Evolutionary conservation across 2,888 invertebrate genomes (phyloP), one percentile per base, ranked within the genome.

Genomic region (Cataglyphis livida): DNA sequence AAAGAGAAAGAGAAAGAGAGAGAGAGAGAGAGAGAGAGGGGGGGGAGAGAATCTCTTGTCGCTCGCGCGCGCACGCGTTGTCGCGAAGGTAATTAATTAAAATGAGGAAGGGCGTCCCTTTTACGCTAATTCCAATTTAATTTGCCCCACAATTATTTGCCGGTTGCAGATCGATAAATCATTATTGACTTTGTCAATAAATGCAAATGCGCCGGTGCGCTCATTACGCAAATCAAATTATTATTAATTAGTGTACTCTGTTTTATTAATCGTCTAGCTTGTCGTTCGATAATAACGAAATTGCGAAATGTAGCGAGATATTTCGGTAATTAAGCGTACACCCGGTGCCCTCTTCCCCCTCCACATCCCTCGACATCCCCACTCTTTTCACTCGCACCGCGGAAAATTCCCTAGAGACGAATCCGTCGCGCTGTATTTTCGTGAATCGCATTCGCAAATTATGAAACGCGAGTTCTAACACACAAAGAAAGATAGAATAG

Each of bases 151-250:
- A 79, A 79, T 79, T 79, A 79, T 79, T 79, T 71, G 71, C 71
- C 59, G 71, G 71, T 79, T 79, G 78, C 71, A 71, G 70, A 79
- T 79, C 78, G 78, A 79, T 79, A 79, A 79, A 79, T 79, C 78
- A 79, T 79, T 79, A 79, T 79, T 79, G 78, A 79, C 78, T 79
- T 79, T 79, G 78, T 79, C 78, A 79, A 79, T 79, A 79, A 79
- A 79, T 79, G 78, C 78, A 79, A 79, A 79, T 79, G 78, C 71
- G 78, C 71, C 59, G 78, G 78, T 79, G 78, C 78, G 78, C 78
- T 79, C 78, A 71, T 79, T 79, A 79, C 78, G 78, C 78, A 79
- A 79, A 79, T 79, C 78, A 79, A 79, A 79, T 79, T 79, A 79
- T 79, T 79, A 79, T 79, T 79, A 79, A 79, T 79, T 79, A 71